phyloP scores from a whole-genome alignment of 2,888 invertebrate species.

The Ornithoptera priamus region DNA sequence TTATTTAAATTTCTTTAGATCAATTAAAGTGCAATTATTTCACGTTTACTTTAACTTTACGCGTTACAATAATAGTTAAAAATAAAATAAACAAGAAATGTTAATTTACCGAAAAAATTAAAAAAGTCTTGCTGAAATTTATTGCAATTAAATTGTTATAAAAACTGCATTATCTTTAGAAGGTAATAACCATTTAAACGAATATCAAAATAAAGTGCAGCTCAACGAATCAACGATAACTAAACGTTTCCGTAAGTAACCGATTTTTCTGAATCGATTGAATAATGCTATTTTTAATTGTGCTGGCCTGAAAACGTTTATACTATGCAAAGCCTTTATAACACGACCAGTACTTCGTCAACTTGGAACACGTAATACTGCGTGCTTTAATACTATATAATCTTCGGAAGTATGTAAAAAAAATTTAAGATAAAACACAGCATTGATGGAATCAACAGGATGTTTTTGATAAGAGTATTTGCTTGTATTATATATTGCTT shows the following conservation, averaged over 20 bases:
- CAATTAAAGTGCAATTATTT: too few relatives aligned
- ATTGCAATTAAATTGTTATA: too few relatives aligned
- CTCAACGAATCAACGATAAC: too few relatives aligned
- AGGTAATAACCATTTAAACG: not conserved
- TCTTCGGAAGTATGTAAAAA: conserved; percentile 84
- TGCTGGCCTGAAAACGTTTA: conserved; percentile 6
- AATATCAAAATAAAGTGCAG: not conserved
- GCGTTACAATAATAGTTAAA: too few relatives aligned
- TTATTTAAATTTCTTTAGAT: too few relatives aligned
- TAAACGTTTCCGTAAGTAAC: not conserved
- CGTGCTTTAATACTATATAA: conserved; percentile 8
- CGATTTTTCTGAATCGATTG: too few relatives aligned
- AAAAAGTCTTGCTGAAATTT: too few relatives aligned
- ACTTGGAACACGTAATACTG: conserved; percentile 7
- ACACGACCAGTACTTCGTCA: conserved; percentile 9
- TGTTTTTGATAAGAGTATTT: conserved; percentile 34
- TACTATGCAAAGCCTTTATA: conserved; percentile 13
- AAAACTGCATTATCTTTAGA: too few relatives aligned
- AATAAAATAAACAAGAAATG: too few relatives aligned
- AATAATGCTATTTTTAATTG: too few relatives aligned
- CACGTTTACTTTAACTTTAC: too few relatives aligned
- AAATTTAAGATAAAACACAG: conserved; percentile 68
- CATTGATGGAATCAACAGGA: conserved; percentile 50
- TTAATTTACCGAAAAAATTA: too few relatives aligned
- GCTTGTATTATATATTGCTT: conserved; percentile 19